These are phyloP conservation scores for Dynastes hyllus DNA, from an alignment of 2,888 invertebrate species.

Conservation along the genomic window DNA sequence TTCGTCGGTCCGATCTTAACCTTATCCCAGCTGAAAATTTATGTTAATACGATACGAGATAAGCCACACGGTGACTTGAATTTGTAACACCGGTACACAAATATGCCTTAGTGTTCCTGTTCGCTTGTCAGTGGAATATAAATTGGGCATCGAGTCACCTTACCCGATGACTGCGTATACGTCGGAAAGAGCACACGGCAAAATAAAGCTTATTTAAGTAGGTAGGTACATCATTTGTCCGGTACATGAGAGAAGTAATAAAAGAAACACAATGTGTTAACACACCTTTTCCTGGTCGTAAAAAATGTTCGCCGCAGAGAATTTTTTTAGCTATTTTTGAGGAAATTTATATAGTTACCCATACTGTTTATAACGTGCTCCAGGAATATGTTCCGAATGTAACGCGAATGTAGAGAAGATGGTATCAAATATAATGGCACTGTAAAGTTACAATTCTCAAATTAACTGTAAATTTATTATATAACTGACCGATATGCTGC, in stretches of 20 bases:
- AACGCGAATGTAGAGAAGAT: no score
- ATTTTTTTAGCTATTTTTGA: no score
- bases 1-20: conserved; percentile 60
- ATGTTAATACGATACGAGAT: conserved; percentile 45
- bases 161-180: conserved; percentile 22
- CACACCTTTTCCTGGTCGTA: background rate
- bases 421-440: no score
- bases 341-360: background rate
- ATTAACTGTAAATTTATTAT: no score
- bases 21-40: conserved; percentile 57
- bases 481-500: no score
- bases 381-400: no score
- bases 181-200: conserved; percentile 9
- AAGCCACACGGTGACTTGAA: conserved; percentile 31
- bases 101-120: conserved; percentile 35
- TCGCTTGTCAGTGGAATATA: conserved; percentile 32
- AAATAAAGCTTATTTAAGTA: conserved; percentile 29
- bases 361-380: no score
- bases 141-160: conserved; percentile 23
- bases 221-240: conserved; percentile 18
- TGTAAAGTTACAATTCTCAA: no score
- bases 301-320: background rate
- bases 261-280: conserved; percentile 9
- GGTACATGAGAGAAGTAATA: conserved; percentile 6
- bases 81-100: conserved; percentile 35